Base-by-base conservation (phyloP, 2,888 invertebrate genomes). In the Plemyria rubiginata region DNA sequence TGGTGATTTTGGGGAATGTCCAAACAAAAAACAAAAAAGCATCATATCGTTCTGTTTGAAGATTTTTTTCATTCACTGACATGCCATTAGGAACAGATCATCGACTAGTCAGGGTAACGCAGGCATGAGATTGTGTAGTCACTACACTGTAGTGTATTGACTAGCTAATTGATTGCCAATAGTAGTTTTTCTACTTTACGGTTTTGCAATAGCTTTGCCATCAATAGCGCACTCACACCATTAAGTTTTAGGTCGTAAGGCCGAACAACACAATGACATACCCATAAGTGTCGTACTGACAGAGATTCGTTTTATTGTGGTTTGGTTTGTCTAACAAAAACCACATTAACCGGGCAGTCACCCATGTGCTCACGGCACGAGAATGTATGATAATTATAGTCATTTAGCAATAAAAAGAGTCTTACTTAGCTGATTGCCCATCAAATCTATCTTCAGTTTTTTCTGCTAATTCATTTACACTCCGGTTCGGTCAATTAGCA, bases 381-480 rank as follows among this genome's bases (percentile, higher is more conserved):
- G 12, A 50, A 50, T 40, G 36, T 49, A 49, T 16, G 9, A 53
- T 36, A 51, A 55, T 55, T 38, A 56, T 53, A 52, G 52, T 41
- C 58, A 65, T 56, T 54, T 63, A 57, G 29, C 59, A 68, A 58
- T 56, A 65, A 66, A 64, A 65, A 60, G 36, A 60, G 54, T 67
- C 60, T 46, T 46, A 62, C 60, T 46, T 46, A 62, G 65, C 46
- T 65, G 66, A 69, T 71, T 67, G 64, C 54, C 62, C 62, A 48
- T 67, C 56, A 49, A 60, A 54, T 59, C 66, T 60, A 55, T 54
- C 54, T 60, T 45, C 53, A 38, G 48, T 67, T 70, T 68, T 68
- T 67, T 70, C 61, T 60, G 48, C 22, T 46, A 55, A 63, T 70
- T 65, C 46, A 69, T 71, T 68, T 66, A 65, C 67, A 71, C 67